Conservation (phyloP, 1,140 invertebrate species). For the Ostrea denselamellosa region DNA sequence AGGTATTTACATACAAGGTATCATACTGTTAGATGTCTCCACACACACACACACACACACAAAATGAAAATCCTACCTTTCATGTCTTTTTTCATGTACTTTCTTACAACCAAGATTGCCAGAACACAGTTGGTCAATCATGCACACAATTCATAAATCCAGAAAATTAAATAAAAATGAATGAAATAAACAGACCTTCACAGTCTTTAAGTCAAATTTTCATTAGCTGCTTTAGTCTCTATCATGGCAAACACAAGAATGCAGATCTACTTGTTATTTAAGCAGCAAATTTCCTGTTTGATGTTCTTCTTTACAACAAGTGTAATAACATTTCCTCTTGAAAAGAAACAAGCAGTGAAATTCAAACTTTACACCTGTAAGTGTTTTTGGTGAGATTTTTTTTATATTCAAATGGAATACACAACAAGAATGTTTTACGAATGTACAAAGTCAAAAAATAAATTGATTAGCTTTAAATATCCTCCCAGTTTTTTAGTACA, state of each 20-base stretch:
- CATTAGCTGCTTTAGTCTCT: not conserved
- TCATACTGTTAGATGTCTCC: not conserved
- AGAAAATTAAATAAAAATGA: not conserved
- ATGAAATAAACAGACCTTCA: not conserved
- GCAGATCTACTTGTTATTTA: not conserved
- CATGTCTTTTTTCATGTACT: too few relatives aligned
- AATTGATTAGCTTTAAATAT: slow-evolving; percentile 16
- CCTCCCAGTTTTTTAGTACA: not conserved
- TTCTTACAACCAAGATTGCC: not conserved
- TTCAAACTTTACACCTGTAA: slow-evolving; percentile 26
- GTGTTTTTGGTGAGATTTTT: too few relatives aligned
- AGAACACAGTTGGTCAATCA: not conserved
- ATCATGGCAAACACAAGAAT: not conserved
- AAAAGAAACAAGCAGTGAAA: slow-evolving; percentile 28
- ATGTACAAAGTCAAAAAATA: slow-evolving; percentile 12
- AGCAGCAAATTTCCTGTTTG: slow-evolving; percentile 20
- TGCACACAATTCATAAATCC: slow-evolving; percentile 10
- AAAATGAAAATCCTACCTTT: not conserved
- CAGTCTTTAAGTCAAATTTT: slow-evolving; percentile 7
- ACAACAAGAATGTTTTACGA: not conserved
- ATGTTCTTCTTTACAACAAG: slow-evolving; percentile 4
- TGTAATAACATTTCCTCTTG: slow-evolving; percentile 13
- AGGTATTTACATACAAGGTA: slow-evolving; percentile 3
- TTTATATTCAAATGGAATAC: slow-evolving; percentile 7
- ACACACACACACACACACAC: not conserved